Evolutionary conservation across 2,113 vertebrate species (phyloP).

Genomic region (Tylochromis polylepis): DNA sequence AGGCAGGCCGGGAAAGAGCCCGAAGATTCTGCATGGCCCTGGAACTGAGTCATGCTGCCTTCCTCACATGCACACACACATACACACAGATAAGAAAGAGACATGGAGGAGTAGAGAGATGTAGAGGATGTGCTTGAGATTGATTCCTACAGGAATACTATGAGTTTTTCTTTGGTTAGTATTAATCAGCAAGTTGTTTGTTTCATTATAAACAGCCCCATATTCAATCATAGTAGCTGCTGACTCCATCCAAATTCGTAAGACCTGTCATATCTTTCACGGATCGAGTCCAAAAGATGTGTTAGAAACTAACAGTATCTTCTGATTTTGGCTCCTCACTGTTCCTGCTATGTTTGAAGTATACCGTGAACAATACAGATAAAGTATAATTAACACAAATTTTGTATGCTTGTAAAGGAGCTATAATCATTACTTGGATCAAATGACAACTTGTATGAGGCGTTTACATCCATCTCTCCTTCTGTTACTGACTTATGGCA

Average conservation of each 20-base stretch:
- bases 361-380: background rate
- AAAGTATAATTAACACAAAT: background rate
- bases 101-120: background rate
- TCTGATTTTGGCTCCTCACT: background rate
- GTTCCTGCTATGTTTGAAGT: background rate
- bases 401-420: background rate
- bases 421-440: background rate
- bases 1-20: slow-evolving; percentile 27
- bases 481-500: background rate
- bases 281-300: background rate
- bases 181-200: background rate
- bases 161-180: background rate
- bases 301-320: background rate
- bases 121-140: background rate
- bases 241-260: background rate
- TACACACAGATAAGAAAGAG: background rate
- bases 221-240: background rate
- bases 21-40: slow-evolving; percentile 34
- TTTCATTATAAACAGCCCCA: background rate
- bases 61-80: background rate
- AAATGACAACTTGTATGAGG: background rate
- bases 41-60: slow-evolving; percentile 46
- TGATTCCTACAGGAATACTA: background rate
- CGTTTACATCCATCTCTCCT: background rate
- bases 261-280: background rate